These are phyloP conservation scores for Calosoma granatense DNA, from an alignment of 1,140 invertebrate species.

Conservation along the genomic window DNA sequence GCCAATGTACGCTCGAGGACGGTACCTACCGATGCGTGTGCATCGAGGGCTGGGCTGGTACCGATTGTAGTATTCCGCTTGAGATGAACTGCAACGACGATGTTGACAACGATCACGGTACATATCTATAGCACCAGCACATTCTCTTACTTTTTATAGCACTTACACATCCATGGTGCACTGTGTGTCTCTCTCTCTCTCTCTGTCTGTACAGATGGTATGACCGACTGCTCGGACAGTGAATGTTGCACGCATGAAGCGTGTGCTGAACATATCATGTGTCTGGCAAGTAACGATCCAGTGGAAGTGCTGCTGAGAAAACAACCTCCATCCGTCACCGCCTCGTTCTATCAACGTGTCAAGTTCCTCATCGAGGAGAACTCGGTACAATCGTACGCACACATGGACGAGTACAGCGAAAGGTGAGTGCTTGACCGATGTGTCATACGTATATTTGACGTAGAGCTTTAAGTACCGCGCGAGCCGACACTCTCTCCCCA, in stretches of 20 bases:
- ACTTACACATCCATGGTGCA: no score
- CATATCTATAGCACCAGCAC: conserved; percentile 26
- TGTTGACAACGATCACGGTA: conserved; percentile 94
- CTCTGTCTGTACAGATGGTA: conserved; percentile 72
- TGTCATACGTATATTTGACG: no score
- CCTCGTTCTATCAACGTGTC: conserved; percentile 95
- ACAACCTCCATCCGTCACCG: conserved; percentile 90
- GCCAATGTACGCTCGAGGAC: conserved; percentile 75
- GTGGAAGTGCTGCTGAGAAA: conserved; percentile 90
- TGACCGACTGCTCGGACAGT: conserved; percentile 94
- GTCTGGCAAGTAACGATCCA: conserved; percentile 87
- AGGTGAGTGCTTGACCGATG: conserved; percentile 66
- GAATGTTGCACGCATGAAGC: conserved; percentile 80
- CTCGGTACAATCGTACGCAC: conserved; percentile 95
- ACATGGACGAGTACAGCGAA: conserved; percentile 94
- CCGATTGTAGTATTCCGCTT: conserved; percentile 78
- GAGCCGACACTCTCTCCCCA: conserved; percentile 11
- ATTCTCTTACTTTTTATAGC: no score
- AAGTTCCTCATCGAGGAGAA: conserved; percentile 98
- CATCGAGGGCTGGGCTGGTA: conserved; percentile 81
- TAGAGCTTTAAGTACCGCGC: no score
- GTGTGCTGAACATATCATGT: conserved; percentile 87
- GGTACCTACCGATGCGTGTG: conserved; percentile 88
- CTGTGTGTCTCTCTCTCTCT: no score
- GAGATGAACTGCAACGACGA: conserved; percentile 91